These are phyloP conservation scores for Phyto melanocephala DNA, from an alignment of 2,888 invertebrate species.

Conservation along the genomic window DNA sequence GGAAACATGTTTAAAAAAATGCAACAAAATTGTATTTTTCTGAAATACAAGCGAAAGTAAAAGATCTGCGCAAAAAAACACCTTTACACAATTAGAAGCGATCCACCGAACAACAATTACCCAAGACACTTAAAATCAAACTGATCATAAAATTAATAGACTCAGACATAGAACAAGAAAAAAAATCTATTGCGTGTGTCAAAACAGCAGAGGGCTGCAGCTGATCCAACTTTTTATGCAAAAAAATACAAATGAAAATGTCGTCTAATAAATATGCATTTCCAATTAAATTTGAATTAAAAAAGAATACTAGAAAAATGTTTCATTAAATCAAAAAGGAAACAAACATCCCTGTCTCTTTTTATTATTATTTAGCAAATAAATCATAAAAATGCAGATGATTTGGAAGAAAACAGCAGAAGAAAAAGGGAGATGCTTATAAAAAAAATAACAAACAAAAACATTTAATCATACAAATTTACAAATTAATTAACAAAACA, in stretches of 20 bases:
- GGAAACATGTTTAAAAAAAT: conserved; percentile 63
- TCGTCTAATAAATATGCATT: conserved; percentile 50
- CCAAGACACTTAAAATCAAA: conserved; percentile 50
- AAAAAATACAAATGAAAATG: conserved; percentile 34
- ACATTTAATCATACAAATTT: conserved; percentile 55
- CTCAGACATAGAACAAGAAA: conserved; percentile 10
- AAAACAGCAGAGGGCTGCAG: conserved; percentile 30
- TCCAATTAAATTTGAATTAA: conserved; percentile 50
- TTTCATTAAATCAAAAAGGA: conserved; percentile 23
- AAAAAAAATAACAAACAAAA: conserved; percentile 11
- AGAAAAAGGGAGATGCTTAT: not conserved
- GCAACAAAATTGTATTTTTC: not conserved
- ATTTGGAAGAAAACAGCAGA: conserved; percentile 12
- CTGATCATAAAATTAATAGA: conserved; percentile 61
- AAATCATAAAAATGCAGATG: conserved; percentile 47
- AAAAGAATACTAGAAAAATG: not conserved
- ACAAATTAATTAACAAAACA: conserved; percentile 62
- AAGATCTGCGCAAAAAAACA: not conserved
- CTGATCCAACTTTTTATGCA: conserved; percentile 23
- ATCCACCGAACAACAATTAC: conserved; percentile 49
- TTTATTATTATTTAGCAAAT: conserved; percentile 21
- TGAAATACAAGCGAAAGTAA: not conserved
- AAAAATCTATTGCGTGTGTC: conserved; percentile 21
- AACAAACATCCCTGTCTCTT: conserved; percentile 41
- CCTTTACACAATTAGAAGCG: not conserved